phyloP scores from a whole-genome alignment of 2,888 invertebrate species.

The Sarcophaga carnaria region DNA sequence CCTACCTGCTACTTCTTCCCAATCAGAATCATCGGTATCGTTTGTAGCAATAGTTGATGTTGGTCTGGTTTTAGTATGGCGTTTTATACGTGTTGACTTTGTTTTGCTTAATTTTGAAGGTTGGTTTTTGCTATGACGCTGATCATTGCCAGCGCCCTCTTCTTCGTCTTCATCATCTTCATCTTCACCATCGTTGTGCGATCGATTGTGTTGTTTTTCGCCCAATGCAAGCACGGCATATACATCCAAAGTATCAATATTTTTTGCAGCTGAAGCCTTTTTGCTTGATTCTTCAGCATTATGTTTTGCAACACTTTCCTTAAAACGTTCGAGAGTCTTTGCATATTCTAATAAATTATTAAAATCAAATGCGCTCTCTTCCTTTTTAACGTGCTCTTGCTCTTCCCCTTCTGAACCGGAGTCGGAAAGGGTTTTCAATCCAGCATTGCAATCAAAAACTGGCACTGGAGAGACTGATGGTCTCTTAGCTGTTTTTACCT shows the following conservation, averaged over 20 bases:
- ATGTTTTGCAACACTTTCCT: constrained; percentile 80
- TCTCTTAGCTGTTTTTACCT: constrained; percentile 49
- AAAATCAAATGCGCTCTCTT: constrained; percentile 76
- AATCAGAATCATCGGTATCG: constrained; percentile 84
- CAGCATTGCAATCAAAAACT: constrained; percentile 80
- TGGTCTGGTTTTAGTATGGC: constrained; percentile 78
- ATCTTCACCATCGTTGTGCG: constrained; percentile 73
- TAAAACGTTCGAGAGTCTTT: constrained; percentile 85
- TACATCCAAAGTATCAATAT: constrained; percentile 82
- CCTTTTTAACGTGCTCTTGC: constrained; percentile 73
- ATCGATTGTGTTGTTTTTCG: constrained; percentile 80
- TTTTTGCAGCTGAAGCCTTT: constrained; percentile 72
- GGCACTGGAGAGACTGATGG: constrained; percentile 73
- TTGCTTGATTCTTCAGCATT: constrained; percentile 63
- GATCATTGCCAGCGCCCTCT: constrained; percentile 48
- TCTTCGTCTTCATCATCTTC: constrained; percentile 66
- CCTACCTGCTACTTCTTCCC: constrained; percentile 89
- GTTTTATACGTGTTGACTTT: constrained; percentile 77
- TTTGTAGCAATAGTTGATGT: constrained; percentile 82
- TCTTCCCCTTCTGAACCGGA: constrained; percentile 77
- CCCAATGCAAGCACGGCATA: constrained; percentile 86
- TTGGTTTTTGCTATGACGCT: constrained; percentile 64
- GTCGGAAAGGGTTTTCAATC: constrained; percentile 77
- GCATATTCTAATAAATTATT: constrained; percentile 84
- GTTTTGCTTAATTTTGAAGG: constrained; percentile 77